Conservation (phyloP, 2,888 invertebrate genomes). For the Plebejus argus region DNA sequence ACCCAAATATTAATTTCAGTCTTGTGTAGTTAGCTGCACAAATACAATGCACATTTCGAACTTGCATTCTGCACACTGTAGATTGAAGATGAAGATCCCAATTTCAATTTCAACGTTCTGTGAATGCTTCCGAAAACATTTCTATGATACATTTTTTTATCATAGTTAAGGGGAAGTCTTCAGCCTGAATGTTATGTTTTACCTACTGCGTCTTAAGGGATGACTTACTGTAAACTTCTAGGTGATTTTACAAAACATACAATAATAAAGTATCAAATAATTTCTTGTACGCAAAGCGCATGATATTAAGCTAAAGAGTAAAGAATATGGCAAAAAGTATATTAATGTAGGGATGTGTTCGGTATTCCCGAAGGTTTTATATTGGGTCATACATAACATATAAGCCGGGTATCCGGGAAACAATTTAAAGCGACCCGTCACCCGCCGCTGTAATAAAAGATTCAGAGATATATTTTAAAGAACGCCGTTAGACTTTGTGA, state of each 20-base stretch:
- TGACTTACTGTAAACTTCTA: too few species aligned
- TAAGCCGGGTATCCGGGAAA: slow-evolving; percentile 24
- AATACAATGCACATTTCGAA: not conserved
- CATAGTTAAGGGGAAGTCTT: not conserved
- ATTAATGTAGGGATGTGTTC: slow-evolving; percentile 10
- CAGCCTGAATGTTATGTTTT: too few species aligned
- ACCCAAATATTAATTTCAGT: not conserved
- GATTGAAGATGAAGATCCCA: not conserved
- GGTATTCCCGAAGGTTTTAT: slow-evolving; percentile 20
- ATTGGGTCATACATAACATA: slow-evolving; percentile 31
- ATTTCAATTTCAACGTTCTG: not conserved
- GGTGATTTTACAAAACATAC: too few species aligned
- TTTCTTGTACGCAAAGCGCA: too few species aligned
- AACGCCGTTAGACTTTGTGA: slow-evolving; percentile 7
- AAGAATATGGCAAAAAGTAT: not conserved
- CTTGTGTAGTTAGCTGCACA: not conserved
- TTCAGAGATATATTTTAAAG: slow-evolving; percentile 25
- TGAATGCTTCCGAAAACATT: not conserved
- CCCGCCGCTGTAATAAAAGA: slow-evolving; percentile 13
- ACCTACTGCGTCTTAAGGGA: too few species aligned
- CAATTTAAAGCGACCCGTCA: slow-evolving; percentile 17
- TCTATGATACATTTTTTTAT: not conserved
- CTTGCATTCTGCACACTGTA: not conserved
- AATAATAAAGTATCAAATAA: not conserved
- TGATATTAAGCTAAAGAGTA: not conserved